phyloP scores from a whole-genome alignment of 64 coral and sea anemone species.

The Montipora sp. region DNA sequence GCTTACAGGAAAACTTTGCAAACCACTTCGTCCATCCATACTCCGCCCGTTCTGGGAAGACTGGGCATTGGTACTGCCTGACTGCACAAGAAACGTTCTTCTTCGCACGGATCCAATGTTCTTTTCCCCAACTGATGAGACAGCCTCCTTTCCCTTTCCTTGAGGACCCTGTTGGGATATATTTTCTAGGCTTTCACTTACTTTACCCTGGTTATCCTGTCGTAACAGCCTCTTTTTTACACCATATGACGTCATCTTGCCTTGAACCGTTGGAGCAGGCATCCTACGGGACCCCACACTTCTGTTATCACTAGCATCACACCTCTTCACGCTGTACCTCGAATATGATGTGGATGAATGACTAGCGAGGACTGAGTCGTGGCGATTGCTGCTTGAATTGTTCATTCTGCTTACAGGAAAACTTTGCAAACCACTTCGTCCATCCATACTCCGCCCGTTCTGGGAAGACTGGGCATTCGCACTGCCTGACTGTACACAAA shows the following conservation, averaged over 20 bases:
- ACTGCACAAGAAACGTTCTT: slow-evolving; percentile 63
- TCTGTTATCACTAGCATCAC: not conserved
- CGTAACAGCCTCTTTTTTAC: not conserved
- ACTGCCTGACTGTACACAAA: slow-evolving; percentile 23
- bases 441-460: not conserved
- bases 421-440: not conserved
- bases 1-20: not conserved
- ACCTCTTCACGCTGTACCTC: not conserved
- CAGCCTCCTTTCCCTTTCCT: slow-evolving; percentile 17
- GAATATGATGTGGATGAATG: not conserved
- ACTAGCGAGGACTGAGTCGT: slow-evolving; percentile 4
- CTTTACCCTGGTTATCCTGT: not conserved
- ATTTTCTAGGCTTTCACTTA: not conserved
- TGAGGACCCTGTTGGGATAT: not conserved
- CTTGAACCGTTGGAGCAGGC: not conserved
- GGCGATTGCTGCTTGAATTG: slow-evolving; percentile 11
- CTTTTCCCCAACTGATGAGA: not conserved
- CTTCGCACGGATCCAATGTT: slow-evolving; percentile 64
- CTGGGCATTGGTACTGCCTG: not conserved
- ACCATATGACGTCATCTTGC: not conserved
- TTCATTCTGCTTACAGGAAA: not conserved
- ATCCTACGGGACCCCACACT: too few species aligned
- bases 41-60: not conserved
- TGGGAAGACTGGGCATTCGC: not conserved
- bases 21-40: not conserved